Evolutionary conservation across 2,797 vertebrate genomes (phyloP), one percentile per base, ranked within the genome.

Genomic region (Intellagama lesueurii): DNA sequence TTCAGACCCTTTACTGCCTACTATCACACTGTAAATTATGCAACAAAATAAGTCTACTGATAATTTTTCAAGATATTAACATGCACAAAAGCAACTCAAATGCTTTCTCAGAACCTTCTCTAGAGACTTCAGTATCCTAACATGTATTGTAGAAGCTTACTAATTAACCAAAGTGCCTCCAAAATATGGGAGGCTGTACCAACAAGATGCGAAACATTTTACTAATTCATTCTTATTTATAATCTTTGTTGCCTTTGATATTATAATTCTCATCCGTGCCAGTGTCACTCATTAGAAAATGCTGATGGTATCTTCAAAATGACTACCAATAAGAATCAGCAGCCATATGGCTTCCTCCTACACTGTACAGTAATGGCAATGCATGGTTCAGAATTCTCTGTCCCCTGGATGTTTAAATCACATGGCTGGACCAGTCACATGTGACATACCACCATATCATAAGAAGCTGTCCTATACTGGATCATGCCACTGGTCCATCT

Each of bases 91-190:
- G 73, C 75, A 73, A 44, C 64, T 72, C 83, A 86, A 64, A 64
- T 79, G 66, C 32, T 82, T 84, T 5, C 66, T 79, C 26, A 70
- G 64, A 84, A 70, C 47, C 26, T 16, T 52, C 73, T 84, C 81
- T 40, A 64, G 81, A 84, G 81, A 44, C 64, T 56, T n/a, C 44
- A 56, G 17, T 56, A 78, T 84, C 79, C 82, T 26, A 56, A 83
- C 40, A 83, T 49, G 24, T 84, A 84, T 64, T 32, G 44, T 52
- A 12, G 11, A 60, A 32, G 56, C 73, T 44, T 87, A 49, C 30
- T 75, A 78, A 88, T 85, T 60, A 90, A 83, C 75, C 40, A 90
- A 78, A 80, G 52, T 60, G 44, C 56, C 68, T 88, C 40, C 44
- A 73, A 80, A 87, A 35, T 56, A 70, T 88, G 14, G 81, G 79